phyloP scores from a whole-genome alignment of 2,888 invertebrate species.

The Marasmarcha lunaedactyla region DNA sequence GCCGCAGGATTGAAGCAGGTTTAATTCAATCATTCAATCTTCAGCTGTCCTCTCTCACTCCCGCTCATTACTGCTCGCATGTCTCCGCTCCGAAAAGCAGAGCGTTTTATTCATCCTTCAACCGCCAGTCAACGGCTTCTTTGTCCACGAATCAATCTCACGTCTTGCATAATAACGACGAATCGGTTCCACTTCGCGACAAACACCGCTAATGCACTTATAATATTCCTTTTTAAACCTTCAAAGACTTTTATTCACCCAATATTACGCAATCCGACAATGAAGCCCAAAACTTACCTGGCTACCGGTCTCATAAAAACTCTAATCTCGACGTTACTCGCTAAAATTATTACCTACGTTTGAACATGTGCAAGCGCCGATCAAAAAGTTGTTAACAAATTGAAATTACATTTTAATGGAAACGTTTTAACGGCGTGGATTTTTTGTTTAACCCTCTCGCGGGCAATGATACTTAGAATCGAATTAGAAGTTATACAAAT shows the following conservation, averaged over 20 bases:
- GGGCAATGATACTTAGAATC: slow-evolving; percentile 29
- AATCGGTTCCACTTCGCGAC: slow-evolving; percentile 50
- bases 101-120: slow-evolving; percentile 38
- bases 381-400: slow-evolving; percentile 6
- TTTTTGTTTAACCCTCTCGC: slow-evolving; percentile 18
- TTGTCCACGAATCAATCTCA: slow-evolving; percentile 62
- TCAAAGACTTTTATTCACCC: not conserved
- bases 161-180: slow-evolving; percentile 50
- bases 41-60: slow-evolving; percentile 37
- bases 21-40: slow-evolving; percentile 61
- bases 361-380: slow-evolving; percentile 6
- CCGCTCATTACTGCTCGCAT: slow-evolving; percentile 65
- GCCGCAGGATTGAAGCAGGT: slow-evolving; percentile 54
- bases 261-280: not conserved
- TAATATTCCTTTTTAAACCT: slow-evolving; percentile 30
- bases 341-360: slow-evolving; percentile 4
- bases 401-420: slow-evolving; percentile 14
- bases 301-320: not conserved
- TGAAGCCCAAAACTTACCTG: not conserved
- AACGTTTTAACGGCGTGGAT: slow-evolving; percentile 4
- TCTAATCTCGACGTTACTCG: not conserved
- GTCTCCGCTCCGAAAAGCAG: slow-evolving; percentile 64
- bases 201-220: slow-evolving; percentile 53
- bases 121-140: slow-evolving; percentile 42
- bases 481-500: slow-evolving; percentile 27